A percentile compares a stretch with the other conserved stretches of the same genome.
phyloP scores from a whole-genome alignment of 2,888 invertebrate genomes.

The Xestia xanthographa region DNA sequence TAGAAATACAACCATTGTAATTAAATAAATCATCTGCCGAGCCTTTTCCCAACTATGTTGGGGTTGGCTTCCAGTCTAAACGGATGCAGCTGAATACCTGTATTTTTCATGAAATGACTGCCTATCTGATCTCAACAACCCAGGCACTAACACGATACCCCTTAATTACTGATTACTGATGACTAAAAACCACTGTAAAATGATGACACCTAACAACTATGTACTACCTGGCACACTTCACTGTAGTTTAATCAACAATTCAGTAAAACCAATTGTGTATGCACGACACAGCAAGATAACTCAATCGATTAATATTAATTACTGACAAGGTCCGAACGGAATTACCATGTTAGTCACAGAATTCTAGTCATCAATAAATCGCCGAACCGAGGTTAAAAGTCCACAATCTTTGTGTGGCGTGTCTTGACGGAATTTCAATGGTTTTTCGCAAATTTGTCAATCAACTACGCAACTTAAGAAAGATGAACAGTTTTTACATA shows the following conservation, averaged over 20 bases:
- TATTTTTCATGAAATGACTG: not conserved
- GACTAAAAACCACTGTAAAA: not conserved
- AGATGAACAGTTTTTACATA: too few relatives aligned
- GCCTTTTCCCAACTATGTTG: not conserved
- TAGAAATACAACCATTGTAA: too few relatives aligned
- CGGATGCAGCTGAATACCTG: not conserved
- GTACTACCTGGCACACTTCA: not conserved
- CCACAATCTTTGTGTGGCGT: not conserved
- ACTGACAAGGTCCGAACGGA: slow-evolving; percentile 36
- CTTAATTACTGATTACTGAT: too few relatives aligned
- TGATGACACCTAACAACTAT: not conserved
- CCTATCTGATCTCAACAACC: not conserved
- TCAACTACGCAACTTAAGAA: too few relatives aligned
- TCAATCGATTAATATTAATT: slow-evolving; percentile 54
- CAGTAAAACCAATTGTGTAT: slow-evolving; percentile 27
- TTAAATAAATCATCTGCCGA: not conserved
- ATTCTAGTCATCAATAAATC: slow-evolving; percentile 9
- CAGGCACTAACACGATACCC: not conserved
- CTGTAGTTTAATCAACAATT: slow-evolving; percentile 1
- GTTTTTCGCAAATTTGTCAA: not conserved
- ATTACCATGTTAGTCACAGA: slow-evolving; percentile 44
- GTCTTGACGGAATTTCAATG: not conserved
- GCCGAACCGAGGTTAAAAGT: slow-evolving; percentile 10
- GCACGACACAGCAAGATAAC: slow-evolving; percentile 25
- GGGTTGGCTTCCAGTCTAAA: not conserved